Evolutionary conservation across 1,140 invertebrate species (phyloP).

Genomic region (Macrotrachela quadricornifera): DNA sequence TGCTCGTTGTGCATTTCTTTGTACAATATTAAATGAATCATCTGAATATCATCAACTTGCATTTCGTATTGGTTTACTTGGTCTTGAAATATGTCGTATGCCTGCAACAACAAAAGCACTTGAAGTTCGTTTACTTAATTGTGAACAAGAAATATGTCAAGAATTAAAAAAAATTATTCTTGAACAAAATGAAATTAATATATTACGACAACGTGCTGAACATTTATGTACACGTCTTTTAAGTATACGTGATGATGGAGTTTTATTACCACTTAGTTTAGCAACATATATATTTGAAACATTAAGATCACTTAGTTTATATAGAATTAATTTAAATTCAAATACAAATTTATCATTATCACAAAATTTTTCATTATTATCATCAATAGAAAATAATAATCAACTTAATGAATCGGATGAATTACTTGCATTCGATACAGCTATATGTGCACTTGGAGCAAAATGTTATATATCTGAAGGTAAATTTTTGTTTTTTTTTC

Average conservation of each 20-base stretch:
- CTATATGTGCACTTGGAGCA: no score
- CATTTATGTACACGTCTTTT: slow-evolving; percentile 74
- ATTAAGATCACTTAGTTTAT: slow-evolving; percentile 68
- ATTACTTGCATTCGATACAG: slow-evolving; percentile 16
- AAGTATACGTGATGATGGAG: slow-evolving; percentile 71
- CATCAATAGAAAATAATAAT: slow-evolving; percentile 50
- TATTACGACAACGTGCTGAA: slow-evolving; percentile 61
- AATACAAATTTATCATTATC: slow-evolving; percentile 53
- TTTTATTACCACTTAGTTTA: slow-evolving; percentile 65
- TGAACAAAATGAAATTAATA: slow-evolving; percentile 51
- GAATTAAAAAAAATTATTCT: slow-evolving; percentile 69
- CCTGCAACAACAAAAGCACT: slow-evolving; percentile 84
- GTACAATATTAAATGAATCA: slow-evolving; percentile 69
- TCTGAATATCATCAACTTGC: slow-evolving; percentile 58
- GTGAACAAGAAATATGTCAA: slow-evolving; percentile 72
- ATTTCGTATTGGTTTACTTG: slow-evolving; percentile 77
- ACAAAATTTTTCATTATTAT: no score
- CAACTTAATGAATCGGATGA: slow-evolving; percentile 53
- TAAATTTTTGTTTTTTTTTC: no score
- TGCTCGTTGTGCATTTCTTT: slow-evolving; percentile 77
- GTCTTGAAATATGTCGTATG: slow-evolving; percentile 71
- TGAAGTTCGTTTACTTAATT: slow-evolving; percentile 76
- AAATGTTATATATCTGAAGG: slow-evolving; percentile 3
- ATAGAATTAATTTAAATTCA: slow-evolving; percentile 77
- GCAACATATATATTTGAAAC: slow-evolving; percentile 82